Evolutionary conservation across 2,888 invertebrate species (phyloP).

Genomic region (Camptogramma bilineatum): DNA sequence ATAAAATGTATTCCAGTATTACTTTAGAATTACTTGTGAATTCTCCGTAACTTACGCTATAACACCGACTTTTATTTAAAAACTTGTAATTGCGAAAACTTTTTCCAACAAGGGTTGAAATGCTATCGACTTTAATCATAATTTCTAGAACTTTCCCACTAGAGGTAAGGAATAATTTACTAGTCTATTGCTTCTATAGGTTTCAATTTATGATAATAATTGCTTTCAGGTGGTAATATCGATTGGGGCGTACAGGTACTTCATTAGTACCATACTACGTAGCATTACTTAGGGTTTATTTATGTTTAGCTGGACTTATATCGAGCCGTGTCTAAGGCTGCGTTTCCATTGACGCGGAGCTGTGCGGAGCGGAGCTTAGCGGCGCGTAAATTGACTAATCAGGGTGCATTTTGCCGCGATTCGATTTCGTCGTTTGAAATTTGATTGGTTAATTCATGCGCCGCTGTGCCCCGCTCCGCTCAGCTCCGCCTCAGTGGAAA

Average conservation of each 20-base stretch:
- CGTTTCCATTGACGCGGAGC: too few species aligned
- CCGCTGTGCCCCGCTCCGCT: too few species aligned
- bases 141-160: constrained; percentile 1
- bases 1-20: not conserved
- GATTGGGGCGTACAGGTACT: constrained; percentile 13
- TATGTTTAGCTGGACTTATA: not conserved
- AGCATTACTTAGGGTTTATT: not conserved
- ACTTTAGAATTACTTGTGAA: not conserved
- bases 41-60: constrained; percentile 7
- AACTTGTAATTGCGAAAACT: constrained; percentile 16
- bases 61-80: constrained; percentile 11
- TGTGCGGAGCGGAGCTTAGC: too few species aligned
- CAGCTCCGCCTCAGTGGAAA: too few species aligned
- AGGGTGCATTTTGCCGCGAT: too few species aligned
- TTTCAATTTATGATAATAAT: constrained; percentile 10
- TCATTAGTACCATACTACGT: not conserved
- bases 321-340: not conserved
- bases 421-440: too few species aligned
- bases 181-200: not conserved
- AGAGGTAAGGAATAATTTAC: constrained; percentile 1
- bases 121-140: not conserved
- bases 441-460: too few species aligned
- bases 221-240: constrained; percentile 13
- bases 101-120: constrained; percentile 6
- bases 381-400: too few species aligned